Percentiles rank a stretch among this genome's conserved stretches.
phyloP scores from a whole-genome alignment of 2,113 vertebrate species.

The Hyperopisus bebe region DNA sequence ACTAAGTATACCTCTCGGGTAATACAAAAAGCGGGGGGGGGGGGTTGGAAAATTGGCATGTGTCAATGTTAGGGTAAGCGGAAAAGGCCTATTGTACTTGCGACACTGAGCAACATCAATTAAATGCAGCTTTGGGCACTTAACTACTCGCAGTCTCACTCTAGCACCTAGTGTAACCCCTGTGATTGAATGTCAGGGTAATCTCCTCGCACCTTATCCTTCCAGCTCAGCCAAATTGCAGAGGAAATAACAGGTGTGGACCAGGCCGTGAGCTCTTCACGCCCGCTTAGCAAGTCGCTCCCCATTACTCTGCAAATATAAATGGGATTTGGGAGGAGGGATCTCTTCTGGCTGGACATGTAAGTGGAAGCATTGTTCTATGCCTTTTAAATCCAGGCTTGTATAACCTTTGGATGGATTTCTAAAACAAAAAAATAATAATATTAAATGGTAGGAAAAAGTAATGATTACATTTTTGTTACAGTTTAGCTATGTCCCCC shows the following conservation, averaged over 20 bases:
- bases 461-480: background rate
- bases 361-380: background rate
- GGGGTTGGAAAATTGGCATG: background rate
- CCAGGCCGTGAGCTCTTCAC: background rate
- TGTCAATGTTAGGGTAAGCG: background rate
- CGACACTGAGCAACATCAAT: background rate
- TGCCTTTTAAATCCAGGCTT: background rate
- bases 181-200: background rate
- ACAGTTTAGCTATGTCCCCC: background rate
- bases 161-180: background rate
- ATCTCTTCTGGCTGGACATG: background rate
- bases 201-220: background rate
- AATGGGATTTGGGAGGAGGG: background rate
- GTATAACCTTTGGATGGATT: background rate
- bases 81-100: background rate
- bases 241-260: background rate
- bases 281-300: background rate
- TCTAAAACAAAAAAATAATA: background rate
- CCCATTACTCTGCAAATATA: background rate
- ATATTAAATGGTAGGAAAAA: background rate
- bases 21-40: background rate
- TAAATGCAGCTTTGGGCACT: constrained; percentile 1
- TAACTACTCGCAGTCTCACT: background rate
- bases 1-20: background rate
- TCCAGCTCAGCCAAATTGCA: constrained; percentile 1